Conservation (phyloP, 2,888 invertebrate genomes). For the Priocnemis perturbator region DNA sequence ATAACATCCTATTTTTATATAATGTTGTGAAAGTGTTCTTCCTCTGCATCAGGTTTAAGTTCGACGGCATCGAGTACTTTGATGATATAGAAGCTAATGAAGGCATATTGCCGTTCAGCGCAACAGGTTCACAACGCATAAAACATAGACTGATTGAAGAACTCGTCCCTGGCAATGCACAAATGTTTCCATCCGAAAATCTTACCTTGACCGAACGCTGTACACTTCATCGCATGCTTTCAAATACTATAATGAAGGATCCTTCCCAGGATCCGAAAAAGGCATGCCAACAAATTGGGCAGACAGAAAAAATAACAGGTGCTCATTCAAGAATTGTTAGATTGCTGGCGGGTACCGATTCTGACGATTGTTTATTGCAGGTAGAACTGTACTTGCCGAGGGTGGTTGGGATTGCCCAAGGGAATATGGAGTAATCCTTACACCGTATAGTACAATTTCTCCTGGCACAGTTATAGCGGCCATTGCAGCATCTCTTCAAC, state of each 20-base stretch:
- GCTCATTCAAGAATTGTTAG: conserved; percentile 23
- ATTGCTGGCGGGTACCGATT: not conserved
- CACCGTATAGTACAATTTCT: conserved; percentile 80
- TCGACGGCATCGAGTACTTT: conserved; percentile 62
- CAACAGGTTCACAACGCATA: conserved; percentile 57
- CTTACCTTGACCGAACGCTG: conserved; percentile 62
- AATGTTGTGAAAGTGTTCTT: no score
- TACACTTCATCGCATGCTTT: conserved; percentile 63
- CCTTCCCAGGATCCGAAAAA: conserved; percentile 35
- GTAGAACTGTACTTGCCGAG: conserved; percentile 35
- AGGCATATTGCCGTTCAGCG: conserved; percentile 60
- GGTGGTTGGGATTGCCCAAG: conserved; percentile 78
- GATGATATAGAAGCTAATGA: conserved; percentile 41
- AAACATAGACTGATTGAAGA: conserved; percentile 63
- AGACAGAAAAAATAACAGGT: conserved; percentile 58
- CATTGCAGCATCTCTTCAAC: conserved; percentile 80
- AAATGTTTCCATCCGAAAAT: conserved; percentile 53
- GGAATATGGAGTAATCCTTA: conserved; percentile 81
- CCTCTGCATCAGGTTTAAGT: conserved; percentile 55
- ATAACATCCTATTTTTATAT: no score
- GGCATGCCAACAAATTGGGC: conserved; percentile 47
- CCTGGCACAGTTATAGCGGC: conserved; percentile 80
- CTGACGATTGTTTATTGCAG: conserved; percentile 30
- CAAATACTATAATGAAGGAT: conserved; percentile 61
- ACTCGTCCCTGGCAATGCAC: conserved; percentile 60